Base-by-base conservation (phyloP, 2,113 vertebrate species). In the Nerophis ophidion region DNA sequence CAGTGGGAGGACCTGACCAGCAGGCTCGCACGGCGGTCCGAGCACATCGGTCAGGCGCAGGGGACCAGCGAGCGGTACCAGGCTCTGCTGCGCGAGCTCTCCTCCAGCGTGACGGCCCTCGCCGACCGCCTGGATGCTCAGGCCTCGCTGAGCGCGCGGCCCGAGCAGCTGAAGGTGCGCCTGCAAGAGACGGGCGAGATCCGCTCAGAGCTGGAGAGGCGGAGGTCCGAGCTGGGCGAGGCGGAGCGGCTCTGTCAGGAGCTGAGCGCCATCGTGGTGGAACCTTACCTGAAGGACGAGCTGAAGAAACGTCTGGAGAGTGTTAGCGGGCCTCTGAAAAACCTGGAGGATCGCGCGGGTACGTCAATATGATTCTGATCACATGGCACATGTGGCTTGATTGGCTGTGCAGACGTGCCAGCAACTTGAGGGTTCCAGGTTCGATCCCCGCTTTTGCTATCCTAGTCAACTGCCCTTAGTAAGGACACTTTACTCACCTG, bases 271-370 rank as follows among this genome's bases (percentile, higher is more conserved):
- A 94, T 99, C 50, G 93, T 99, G 4, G 94, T 88, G 4, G 97
- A 99, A 61, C 94, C 94, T 11, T 99, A 99, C 74, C 93, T 99
- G 70, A 91, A 92, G 69, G 95, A 98, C 15, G 97, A 99, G 85
- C 84, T 99, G 16, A 89, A 85, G 70, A 98, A 98, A 68, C 92
- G 96, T 3, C 88, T 98, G 81, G 92, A 94, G 74, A 92, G 92
- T 0, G 93, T 99, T 68, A 89, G 92, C 0, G 84, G 89, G 7
- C 96, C 97, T 5, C 92, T 99, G 64, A 93, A 80, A 79, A 95
- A 89, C 56, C 82, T 99, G 79, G 95, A 97, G 81, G 95, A 98
- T 65, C 89, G 96, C 15, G 95, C 95, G 85, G 97, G 97, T 99
- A 57, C 82, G 71, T 79, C 60, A 48, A 42, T 9, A 9, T 8